Conservation (phyloP, 2,888 invertebrate genomes). For the Rhagophthalmus giganteus region DNA sequence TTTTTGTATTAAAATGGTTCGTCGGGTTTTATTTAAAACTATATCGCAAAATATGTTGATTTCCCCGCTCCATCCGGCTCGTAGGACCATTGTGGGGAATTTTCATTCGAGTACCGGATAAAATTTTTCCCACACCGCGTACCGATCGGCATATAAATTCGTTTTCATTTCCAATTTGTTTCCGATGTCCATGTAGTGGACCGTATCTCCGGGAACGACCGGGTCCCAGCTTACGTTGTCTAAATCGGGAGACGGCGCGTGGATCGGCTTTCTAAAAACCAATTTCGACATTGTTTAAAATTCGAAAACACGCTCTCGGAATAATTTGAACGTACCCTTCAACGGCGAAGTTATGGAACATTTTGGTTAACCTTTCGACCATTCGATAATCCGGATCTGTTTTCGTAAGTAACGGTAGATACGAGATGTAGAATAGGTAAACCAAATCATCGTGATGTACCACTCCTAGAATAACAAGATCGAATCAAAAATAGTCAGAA, state of each 20-base stretch:
- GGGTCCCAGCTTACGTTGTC: constrained; percentile 3
- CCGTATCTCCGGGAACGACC: constrained; percentile 1
- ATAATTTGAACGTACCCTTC: too few relatives aligned
- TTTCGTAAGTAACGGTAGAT: too few relatives aligned
- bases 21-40: too few relatives aligned
- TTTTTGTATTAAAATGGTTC: too few relatives aligned
- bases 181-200: constrained; percentile 10
- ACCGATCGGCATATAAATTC: constrained; percentile 6
- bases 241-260: constrained; percentile 29
- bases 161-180: constrained; percentile 1
- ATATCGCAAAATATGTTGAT: too few relatives aligned
- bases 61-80: too few relatives aligned
- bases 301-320: background rate
- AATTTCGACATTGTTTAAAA: too few relatives aligned
- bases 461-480: background rate
- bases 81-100: too few relatives aligned
- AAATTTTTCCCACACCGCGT: constrained; percentile 5
- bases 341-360: too few relatives aligned
- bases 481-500: background rate
- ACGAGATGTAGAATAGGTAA: background rate
- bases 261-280: constrained; percentile 57
- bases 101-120: too few relatives aligned
- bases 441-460: constrained; percentile 1
- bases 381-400: too few relatives aligned
- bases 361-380: too few relatives aligned